Conservation (phyloP, 1,140 invertebrate species). For the Ridgeia piscesae region DNA sequence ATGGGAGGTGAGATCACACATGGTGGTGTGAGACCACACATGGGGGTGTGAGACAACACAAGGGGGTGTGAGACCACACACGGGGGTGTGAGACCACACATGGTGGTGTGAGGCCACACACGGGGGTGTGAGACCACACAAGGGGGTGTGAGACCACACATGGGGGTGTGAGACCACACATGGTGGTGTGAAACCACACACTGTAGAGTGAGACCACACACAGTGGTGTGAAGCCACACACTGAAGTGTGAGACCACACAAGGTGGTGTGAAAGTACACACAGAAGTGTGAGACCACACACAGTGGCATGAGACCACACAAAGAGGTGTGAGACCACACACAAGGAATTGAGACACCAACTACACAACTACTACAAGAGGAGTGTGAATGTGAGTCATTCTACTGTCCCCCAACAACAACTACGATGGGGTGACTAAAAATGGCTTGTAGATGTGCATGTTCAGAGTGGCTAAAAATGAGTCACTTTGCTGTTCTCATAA, state of each 20-base stretch:
- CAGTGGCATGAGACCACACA: not conserved
- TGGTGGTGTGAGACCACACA: not conserved
- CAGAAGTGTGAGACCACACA: not conserved
- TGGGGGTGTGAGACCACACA: constrained; percentile 32
- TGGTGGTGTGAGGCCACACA: not conserved
- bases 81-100: not conserved
- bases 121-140: not conserved
- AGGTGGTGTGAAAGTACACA: not conserved
- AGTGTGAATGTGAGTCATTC: too few species aligned
- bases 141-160: not conserved
- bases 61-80: not conserved
- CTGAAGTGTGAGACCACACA: not conserved
- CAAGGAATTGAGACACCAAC: not conserved
- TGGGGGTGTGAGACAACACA: not conserved
- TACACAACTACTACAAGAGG: too few species aligned
- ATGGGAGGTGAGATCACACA: not conserved
- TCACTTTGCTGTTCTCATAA: too few species aligned
- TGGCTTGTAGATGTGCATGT: too few species aligned
- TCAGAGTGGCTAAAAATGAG: too few species aligned
- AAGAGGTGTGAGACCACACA: not conserved
- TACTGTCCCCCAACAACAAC: too few species aligned
- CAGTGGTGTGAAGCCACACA: not conserved
- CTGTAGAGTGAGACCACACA: not conserved
- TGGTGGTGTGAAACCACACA: not conserved
- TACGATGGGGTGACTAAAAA: too few species aligned